These are phyloP conservation scores for Teleopsis dalmanni DNA, from an alignment of 1,140 invertebrate species.

Conservation along the genomic window DNA sequence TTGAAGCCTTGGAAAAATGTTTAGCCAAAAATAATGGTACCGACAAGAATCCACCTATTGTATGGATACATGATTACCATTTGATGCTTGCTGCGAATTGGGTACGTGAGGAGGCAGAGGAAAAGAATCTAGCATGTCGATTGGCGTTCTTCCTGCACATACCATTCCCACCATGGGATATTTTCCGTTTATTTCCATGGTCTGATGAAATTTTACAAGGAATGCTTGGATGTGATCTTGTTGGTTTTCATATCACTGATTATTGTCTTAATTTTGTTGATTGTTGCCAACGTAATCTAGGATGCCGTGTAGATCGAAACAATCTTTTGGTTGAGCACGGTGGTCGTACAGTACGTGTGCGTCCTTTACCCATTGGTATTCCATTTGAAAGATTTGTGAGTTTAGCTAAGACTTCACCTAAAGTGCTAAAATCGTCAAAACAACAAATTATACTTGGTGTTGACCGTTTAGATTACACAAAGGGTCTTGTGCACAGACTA, in stretches of 20 bases:
- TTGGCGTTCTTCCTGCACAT: slow-evolving; percentile 88
- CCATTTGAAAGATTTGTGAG: slow-evolving; percentile 80
- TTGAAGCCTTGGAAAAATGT: slow-evolving; percentile 60
- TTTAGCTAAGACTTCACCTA: slow-evolving; percentile 68
- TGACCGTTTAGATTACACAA: slow-evolving; percentile 85
- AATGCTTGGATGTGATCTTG: slow-evolving; percentile 81
- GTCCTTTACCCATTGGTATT: slow-evolving; percentile 79
- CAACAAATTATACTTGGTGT: slow-evolving; percentile 76
- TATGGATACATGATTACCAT: slow-evolving; percentile 91
- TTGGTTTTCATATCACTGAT: slow-evolving; percentile 86
- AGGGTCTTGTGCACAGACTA: slow-evolving; percentile 77
- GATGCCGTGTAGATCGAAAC: slow-evolving; percentile 80
- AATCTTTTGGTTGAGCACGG: slow-evolving; percentile 81
- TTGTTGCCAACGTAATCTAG: slow-evolving; percentile 78
- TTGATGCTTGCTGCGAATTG: slow-evolving; percentile 83
- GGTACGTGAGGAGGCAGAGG: slow-evolving; percentile 73
- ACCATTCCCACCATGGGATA: slow-evolving; percentile 88
- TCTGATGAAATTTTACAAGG: slow-evolving; percentile 87
- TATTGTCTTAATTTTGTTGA: slow-evolving; percentile 89
- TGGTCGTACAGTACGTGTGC: slow-evolving; percentile 71
- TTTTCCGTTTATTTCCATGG: slow-evolving; percentile 83
- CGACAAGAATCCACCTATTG: slow-evolving; percentile 58
- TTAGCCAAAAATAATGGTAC: slow-evolving; percentile 49
- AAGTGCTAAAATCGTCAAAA: slow-evolving; percentile 55
- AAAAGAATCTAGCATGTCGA: slow-evolving; percentile 68